phyloP scores from a whole-genome alignment of 2,113 vertebrate genomes.

The Carettochelys insculpta region DNA sequence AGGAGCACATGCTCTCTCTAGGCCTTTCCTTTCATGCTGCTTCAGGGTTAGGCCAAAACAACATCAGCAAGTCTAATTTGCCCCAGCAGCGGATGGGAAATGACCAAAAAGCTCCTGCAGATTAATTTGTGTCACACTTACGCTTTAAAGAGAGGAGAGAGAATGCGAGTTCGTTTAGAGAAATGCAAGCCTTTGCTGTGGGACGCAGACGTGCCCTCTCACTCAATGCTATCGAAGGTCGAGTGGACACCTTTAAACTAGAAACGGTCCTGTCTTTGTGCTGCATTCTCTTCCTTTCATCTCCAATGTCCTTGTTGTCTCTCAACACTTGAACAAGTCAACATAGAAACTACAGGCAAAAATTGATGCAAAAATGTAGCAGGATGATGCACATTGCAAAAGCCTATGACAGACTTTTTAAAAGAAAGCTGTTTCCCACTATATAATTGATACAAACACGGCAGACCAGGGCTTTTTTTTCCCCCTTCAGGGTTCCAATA shows the following conservation, averaged over 20 bases:
- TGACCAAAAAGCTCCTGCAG: conserved; percentile 56
- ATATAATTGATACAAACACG: background rate
- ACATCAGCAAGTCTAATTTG: conserved; percentile 76
- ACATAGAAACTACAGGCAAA: background rate
- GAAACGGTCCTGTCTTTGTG: conserved; percentile 17
- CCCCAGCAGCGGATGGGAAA: conserved; percentile 68
- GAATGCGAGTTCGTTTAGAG: conserved; percentile 13
- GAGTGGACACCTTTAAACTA: background rate
- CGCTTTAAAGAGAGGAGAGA: conserved; percentile 33
- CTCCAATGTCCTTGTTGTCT: background rate
- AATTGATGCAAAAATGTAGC: background rate
- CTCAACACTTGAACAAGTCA: background rate
- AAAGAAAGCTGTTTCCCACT: background rate
- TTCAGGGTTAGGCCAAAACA: conserved; percentile 64
- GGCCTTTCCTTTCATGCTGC: conserved; percentile 61
- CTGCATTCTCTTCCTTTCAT: background rate
- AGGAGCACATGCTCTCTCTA: conserved; percentile 54
- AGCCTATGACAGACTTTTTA: background rate
- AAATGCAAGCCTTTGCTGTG: conserved; percentile 23
- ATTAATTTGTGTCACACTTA: conserved; percentile 73
- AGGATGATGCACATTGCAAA: background rate
- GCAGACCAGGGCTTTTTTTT: background rate
- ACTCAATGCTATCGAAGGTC: background rate
- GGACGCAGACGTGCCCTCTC: conserved; percentile 15
- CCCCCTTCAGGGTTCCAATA: fast-evolving